phyloP scores from a whole-genome alignment of 2,888 invertebrate genomes.

The Acholoe squamosa region DNA sequence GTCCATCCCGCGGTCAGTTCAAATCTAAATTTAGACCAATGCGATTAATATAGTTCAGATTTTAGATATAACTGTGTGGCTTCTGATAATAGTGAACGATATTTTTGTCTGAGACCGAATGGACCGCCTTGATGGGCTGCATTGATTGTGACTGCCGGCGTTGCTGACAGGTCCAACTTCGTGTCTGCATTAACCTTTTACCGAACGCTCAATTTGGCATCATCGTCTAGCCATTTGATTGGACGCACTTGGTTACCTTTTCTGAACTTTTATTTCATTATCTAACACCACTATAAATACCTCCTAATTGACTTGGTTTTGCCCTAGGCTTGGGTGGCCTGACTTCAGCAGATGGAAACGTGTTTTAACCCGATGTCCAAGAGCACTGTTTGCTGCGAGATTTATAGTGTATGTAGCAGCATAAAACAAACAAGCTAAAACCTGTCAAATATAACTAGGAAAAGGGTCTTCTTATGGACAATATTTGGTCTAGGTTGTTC shows the following conservation, averaged over 20 bases:
- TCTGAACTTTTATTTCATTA: slow-evolving; percentile 33
- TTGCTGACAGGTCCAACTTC: neutral
- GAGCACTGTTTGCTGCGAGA: neutral
- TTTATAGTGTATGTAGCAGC: too few species aligned
- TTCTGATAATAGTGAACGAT: too few species aligned
- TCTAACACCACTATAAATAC: slow-evolving; percentile 1
- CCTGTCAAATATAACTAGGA: too few species aligned
- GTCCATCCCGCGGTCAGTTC: too few species aligned
- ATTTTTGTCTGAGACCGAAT: too few species aligned
- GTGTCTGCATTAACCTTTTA: neutral
- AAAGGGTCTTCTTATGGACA: too few species aligned
- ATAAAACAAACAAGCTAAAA: too few species aligned
- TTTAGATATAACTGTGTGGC: too few species aligned
- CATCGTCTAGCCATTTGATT: neutral
- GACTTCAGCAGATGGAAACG: neutral
- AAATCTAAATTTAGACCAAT: too few species aligned
- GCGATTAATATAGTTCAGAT: too few species aligned
- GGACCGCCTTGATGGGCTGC: neutral
- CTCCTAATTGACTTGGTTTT: neutral
- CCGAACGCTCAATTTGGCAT: neutral
- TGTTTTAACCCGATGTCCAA: neutral
- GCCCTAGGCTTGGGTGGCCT: neutral
- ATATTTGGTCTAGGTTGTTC: too few species aligned
- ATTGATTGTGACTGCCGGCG: neutral
- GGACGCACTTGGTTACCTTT: neutral